These are phyloP conservation scores for Chaetoderma sp. DNA, from an alignment of 2,888 invertebrate species.

Conservation along the genomic window DNA sequence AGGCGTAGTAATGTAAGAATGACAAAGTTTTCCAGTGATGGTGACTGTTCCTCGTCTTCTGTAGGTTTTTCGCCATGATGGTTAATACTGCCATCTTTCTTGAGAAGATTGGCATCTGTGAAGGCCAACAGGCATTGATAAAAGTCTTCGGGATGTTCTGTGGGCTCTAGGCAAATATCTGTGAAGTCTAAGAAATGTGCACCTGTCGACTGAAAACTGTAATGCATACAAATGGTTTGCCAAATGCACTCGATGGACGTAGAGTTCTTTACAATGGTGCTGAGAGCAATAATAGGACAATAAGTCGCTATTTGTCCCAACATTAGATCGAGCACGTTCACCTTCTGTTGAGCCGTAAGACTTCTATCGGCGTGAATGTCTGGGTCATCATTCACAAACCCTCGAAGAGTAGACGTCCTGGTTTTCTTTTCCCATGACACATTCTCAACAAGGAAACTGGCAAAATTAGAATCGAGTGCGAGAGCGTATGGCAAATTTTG, in stretches of 20 bases:
- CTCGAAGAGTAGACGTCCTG: neutral
- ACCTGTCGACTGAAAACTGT: constrained; percentile 43
- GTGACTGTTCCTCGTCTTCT: constrained; percentile 23
- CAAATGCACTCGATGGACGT: constrained; percentile 32
- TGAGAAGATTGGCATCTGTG: constrained; percentile 34
- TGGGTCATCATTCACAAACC: neutral
- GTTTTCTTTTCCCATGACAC: constrained; percentile 7
- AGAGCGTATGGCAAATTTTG: constrained; percentile 8
- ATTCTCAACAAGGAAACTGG: constrained; percentile 19
- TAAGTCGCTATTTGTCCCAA: no score
- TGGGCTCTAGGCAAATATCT: constrained; percentile 27
- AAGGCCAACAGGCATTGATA: constrained; percentile 36
- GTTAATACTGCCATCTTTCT: constrained; percentile 16
- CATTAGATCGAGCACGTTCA: constrained; percentile 6
- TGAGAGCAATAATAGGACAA: constrained; percentile 30
- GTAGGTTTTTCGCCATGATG: constrained; percentile 27
- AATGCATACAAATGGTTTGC: constrained; percentile 39
- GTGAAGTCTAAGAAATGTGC: constrained; percentile 37
- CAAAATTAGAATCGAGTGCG: constrained; percentile 18
- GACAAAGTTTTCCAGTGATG: constrained; percentile 22
- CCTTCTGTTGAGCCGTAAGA: constrained; percentile 3
- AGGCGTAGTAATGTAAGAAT: constrained; percentile 18
- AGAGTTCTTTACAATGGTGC: constrained; percentile 33
- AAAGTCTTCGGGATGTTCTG: constrained; percentile 38
- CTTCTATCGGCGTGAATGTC: neutral